Evolutionary conservation across 2,888 invertebrate genomes (phyloP).

Genomic region (Sphinx pinastri): DNA sequence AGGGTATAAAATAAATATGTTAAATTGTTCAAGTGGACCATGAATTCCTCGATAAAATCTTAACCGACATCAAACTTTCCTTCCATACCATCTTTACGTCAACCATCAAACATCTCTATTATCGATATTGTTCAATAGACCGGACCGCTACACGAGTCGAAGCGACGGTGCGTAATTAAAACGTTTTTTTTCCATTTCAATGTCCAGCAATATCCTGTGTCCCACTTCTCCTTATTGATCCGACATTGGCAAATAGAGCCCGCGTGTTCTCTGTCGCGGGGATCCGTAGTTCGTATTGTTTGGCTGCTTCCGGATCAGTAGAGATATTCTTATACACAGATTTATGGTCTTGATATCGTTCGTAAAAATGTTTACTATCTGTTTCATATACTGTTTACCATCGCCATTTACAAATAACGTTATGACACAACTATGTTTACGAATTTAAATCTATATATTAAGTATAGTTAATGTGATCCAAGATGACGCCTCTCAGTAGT

Average conservation of each 20-base stretch:
- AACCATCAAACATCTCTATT: background rate
- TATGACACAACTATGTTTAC: too few relatives aligned
- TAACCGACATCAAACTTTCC: too few relatives aligned
- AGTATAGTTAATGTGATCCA: too few relatives aligned
- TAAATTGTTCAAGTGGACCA: too few relatives aligned
- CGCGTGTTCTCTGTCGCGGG: background rate
- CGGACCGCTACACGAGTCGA: slow-evolving; percentile 37
- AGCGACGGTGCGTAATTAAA: slow-evolving; percentile 65
- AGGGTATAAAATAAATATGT: too few relatives aligned
- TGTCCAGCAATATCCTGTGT: slow-evolving; percentile 70
- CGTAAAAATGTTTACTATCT: too few relatives aligned
- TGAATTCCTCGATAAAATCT: too few relatives aligned
- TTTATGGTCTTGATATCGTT: background rate
- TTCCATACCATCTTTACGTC: too few relatives aligned
- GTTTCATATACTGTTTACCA: too few relatives aligned
- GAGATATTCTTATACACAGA: background rate
- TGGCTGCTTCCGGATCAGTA: background rate
- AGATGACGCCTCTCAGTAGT: too few relatives aligned
- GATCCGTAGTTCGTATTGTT: slow-evolving; percentile 10
- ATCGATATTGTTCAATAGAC: slow-evolving; percentile 13
- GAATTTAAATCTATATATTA: too few relatives aligned
- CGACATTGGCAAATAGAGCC: slow-evolving; percentile 66
- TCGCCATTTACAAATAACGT: too few relatives aligned
- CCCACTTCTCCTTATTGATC: slow-evolving; percentile 66
- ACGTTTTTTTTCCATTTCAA: slow-evolving; percentile 55